These are phyloP conservation scores for Tretioscincus oriximinensis DNA, from an alignment of 2,113 vertebrate genomes.

Conservation along the genomic window DNA sequence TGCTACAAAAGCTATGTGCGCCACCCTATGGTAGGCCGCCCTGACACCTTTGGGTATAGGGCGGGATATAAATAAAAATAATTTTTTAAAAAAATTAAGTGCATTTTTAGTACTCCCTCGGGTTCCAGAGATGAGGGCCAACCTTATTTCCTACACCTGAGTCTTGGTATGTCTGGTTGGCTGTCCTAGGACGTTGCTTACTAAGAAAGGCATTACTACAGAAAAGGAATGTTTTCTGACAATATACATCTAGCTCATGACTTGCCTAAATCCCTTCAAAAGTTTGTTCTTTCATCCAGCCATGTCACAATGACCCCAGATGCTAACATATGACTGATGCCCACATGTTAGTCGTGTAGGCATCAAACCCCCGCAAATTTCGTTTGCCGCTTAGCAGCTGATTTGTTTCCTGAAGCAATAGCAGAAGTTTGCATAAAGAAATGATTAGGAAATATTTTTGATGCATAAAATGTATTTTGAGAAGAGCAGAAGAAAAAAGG, in stretches of 20 bases:
- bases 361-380: background rate
- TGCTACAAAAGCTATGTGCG: too few species aligned
- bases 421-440: conserved; percentile 9
- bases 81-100: too few species aligned
- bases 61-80: too few species aligned
- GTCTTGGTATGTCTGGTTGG: background rate
- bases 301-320: background rate
- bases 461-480: conserved; percentile 75
- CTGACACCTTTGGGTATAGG: too few species aligned
- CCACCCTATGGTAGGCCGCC: too few species aligned
- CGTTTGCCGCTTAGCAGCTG: background rate
- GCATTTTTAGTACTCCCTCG: background rate
- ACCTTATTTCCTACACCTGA: background rate
- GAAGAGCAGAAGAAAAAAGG: conserved; percentile 43
- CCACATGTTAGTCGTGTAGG: background rate
- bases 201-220: background rate
- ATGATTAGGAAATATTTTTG: conserved; percentile 73
- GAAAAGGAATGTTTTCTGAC: background rate
- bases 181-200: background rate
- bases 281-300: background rate
- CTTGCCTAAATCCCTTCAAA: background rate
- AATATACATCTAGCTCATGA: background rate
- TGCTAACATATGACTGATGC: background rate
- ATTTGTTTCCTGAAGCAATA: background rate
- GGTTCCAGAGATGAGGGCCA: background rate